Base-by-base conservation (phyloP, 2,113 vertebrate species). In the Eptatretus burgeri region DNA sequence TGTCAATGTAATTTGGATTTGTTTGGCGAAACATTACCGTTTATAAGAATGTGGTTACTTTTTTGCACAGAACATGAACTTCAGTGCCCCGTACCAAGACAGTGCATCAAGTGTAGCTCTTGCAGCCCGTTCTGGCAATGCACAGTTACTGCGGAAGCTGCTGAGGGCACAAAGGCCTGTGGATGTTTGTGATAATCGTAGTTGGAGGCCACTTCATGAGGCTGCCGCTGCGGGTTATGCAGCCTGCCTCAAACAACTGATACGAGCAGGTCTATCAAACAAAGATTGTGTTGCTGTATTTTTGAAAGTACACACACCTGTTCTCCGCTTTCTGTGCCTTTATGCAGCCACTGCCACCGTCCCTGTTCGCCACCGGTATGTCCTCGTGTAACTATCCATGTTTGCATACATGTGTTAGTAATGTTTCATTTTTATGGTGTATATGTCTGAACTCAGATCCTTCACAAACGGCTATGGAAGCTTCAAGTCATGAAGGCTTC, bases 201-300 rank as follows among this genome's bases (percentile, higher is more conserved):
- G 53, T 19, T 60, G 53, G 53, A 60, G 53, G 53, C 53, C 53
- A 19, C 53, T 60, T n/a, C 53, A 60, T 19, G 16, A 60, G 16
- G 53, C 53, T n/a, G 53, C 53, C 9, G 16, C 16, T 19, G 53
- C 16, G 10, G 53, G 53, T 19, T 12, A 60, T 19, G 12, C 16
- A n/a, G 16, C 16, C 53, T 60, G 53, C 11, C 16, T 60, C 16
- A n/a, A 19, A 12, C 53, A 17, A n/a, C 53, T 60, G 53, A n/a
- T 60, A 19, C 53, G 9, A 19, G 53, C 53, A 11, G 53, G 53
- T 60, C 27, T 41, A 41, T 5, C 27, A 41, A 41, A 41, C 27
- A 41, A 41, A 41, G 27, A 41, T 41, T 41, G 27, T 7, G 27
- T 41, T 41, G 27, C 7, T 5, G 27, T 41, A 41, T 41, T 41